Evolutionary conservation across 1,140 invertebrate species (phyloP).

Genomic region (Rhysida immarginata): DNA sequence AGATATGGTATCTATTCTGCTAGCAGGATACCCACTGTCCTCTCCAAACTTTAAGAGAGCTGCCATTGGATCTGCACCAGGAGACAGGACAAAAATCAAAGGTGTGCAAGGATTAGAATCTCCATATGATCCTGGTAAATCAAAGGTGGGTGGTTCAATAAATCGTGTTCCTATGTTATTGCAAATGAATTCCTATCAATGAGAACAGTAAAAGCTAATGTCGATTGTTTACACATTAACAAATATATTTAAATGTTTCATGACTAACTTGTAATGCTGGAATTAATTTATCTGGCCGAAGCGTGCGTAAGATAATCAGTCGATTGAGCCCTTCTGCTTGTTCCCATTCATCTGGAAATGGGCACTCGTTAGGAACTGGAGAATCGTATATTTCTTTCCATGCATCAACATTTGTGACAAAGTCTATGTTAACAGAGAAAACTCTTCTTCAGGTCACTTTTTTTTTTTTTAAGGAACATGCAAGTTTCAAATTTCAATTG

Average conservation of each 20-base stretch:
- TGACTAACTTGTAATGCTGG: slow-evolving; percentile 30
- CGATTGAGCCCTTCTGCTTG: slow-evolving; percentile 27
- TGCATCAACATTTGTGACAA: too few species aligned
- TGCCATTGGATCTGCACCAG: slow-evolving; percentile 35
- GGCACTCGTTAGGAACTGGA: slow-evolving; percentile 27
- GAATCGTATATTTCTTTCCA: slow-evolving; percentile 37
- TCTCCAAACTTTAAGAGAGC: slow-evolving; percentile 35
- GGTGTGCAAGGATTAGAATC: slow-evolving; percentile 33
- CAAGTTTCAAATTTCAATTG: too few species aligned
- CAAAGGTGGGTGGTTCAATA: slow-evolving; percentile 36
- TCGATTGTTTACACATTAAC: not conserved
- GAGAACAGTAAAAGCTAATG: not conserved
- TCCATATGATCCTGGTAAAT: slow-evolving; percentile 30
- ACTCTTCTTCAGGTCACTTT: too few species aligned
- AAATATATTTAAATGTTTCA: not conserved
- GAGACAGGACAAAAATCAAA: slow-evolving; percentile 34
- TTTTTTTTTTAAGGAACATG: too few species aligned
- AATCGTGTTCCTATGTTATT: slow-evolving; percentile 32
- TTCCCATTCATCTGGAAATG: slow-evolving; percentile 29
- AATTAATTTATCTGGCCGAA: slow-evolving; percentile 37
- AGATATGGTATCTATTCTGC: slow-evolving; percentile 34
- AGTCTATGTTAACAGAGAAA: too few species aligned
- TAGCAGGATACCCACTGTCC: slow-evolving; percentile 32
- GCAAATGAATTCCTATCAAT: slow-evolving; percentile 27
- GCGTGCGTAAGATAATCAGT: slow-evolving; percentile 33